Conservation (phyloP, 2,888 invertebrate species). For the Apeira syringaria region DNA sequence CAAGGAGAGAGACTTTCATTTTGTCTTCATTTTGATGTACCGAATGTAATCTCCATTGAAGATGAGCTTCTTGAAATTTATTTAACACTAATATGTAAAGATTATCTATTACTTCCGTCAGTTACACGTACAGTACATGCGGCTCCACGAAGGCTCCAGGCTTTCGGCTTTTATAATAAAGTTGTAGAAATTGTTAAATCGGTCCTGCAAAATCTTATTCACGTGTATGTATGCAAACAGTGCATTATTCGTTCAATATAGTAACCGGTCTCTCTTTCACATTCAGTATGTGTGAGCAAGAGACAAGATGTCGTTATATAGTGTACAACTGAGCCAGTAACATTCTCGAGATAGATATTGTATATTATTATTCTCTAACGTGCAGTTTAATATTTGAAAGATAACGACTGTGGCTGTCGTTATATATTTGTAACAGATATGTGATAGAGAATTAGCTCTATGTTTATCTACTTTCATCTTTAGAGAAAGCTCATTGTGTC, state of each 20-base stretch:
- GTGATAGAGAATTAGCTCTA: slow-evolving; percentile 23
- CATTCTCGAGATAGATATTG: slow-evolving; percentile 4
- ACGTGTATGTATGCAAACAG: slow-evolving; percentile 2
- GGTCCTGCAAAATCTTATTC: background rate
- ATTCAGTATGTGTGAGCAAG: slow-evolving; percentile 3
- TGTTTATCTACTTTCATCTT: slow-evolving; percentile 26
- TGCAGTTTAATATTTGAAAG: slow-evolving; percentile 1
- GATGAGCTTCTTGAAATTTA: too few species aligned
- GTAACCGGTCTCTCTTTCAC: slow-evolving; percentile 2
- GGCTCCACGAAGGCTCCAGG: too few species aligned
- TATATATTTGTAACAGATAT: slow-evolving; percentile 22
- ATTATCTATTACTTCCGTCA: too few species aligned
- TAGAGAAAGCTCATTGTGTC: slow-evolving; percentile 26
- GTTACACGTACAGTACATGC: too few species aligned
- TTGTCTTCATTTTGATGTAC: too few species aligned
- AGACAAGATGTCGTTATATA: background rate
- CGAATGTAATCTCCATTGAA: too few species aligned
- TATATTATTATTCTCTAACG: background rate
- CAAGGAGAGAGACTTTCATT: too few species aligned
- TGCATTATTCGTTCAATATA: background rate
- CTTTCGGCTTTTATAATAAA: too few species aligned
- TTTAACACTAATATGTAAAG: too few species aligned
- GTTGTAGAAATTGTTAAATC: too few species aligned
- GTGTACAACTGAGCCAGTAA: slow-evolving; percentile 5
- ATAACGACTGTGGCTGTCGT: slow-evolving; percentile 5